Conservation (phyloP, 2,113 vertebrate genomes). For the Setophaga coronata region DNA sequence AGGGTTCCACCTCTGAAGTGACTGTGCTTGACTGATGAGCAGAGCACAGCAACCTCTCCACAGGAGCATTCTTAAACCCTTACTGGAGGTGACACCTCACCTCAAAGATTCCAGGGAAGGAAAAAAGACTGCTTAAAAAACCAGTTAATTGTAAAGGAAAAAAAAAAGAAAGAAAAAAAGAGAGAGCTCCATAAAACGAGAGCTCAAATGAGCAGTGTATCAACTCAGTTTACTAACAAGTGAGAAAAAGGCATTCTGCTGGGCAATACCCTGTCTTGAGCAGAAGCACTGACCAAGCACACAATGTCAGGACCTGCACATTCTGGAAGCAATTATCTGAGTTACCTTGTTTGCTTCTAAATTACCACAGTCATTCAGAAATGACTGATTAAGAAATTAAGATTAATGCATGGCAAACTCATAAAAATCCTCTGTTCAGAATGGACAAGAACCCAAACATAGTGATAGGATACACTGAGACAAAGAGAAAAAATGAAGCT, state of each 20-base stretch:
- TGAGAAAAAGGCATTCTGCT: neutral
- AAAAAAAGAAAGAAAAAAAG: neutral
- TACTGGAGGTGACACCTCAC: neutral
- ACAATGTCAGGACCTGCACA: accelerated
- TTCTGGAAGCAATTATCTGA: neutral
- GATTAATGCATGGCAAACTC: neutral
- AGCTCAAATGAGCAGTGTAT: neutral
- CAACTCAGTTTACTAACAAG: accelerated
- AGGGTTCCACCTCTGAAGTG: neutral
- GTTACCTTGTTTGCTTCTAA: neutral
- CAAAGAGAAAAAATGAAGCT: neutral
- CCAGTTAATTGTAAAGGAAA: neutral
- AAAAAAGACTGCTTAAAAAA: neutral
- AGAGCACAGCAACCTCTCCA: neutral
- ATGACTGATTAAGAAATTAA: neutral
- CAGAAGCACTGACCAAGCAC: neutral
- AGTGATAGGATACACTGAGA: neutral
- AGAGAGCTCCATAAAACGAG: neutral
- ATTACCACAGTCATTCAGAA: neutral
- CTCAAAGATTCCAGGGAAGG: neutral
- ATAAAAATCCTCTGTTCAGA: neutral
- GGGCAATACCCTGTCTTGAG: neutral
- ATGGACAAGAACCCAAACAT: neutral
- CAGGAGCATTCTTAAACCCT: neutral
- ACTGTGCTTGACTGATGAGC: neutral